Percentiles rank a stretch among this genome's conserved stretches.
Evolutionary conservation across 2,888 invertebrate genomes (phyloP).

Genomic region (Scelioninae gen. 2): DNA sequence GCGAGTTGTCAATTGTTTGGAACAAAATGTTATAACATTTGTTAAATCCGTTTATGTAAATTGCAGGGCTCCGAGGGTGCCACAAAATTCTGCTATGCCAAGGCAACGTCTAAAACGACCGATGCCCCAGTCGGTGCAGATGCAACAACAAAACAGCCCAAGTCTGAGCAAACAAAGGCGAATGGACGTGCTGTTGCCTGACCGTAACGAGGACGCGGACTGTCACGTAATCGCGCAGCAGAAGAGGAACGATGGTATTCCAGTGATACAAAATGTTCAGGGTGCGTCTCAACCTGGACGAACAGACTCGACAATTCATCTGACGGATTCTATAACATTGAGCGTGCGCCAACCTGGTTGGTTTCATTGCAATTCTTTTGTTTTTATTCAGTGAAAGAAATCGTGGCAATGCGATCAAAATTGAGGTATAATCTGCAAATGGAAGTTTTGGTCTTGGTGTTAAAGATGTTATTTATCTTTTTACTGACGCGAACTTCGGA

Average conservation of each 20-base stretch:
- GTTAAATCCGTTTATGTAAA: too few relatives aligned
- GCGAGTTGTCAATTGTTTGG: too few relatives aligned
- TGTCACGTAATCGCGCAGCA: conserved; percentile 86
- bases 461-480: too few relatives aligned
- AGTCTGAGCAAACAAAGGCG: conserved; percentile 75
- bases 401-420: too few relatives aligned
- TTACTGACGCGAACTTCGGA: too few relatives aligned
- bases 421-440: too few relatives aligned
- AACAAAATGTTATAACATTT: too few relatives aligned
- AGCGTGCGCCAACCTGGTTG: conserved; percentile 77
- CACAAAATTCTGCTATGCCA: conserved; percentile 67
- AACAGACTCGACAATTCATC: conserved; percentile 79
- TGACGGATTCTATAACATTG: conserved; percentile 85
- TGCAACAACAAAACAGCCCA: conserved; percentile 65
- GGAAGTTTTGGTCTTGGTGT: too few relatives aligned
- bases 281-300: conserved; percentile 74
- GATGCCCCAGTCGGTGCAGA: conserved; percentile 64
- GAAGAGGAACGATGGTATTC: conserved; percentile 83
- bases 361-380: conserved; percentile 12
- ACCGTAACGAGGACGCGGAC: conserved; percentile 84
- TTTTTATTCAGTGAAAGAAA: too few relatives aligned
- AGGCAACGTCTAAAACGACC: conserved; percentile 73
- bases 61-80: conserved; percentile 67
- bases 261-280: conserved; percentile 85
- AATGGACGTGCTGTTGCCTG: conserved; percentile 81